These are phyloP conservation scores for Hoplodrina ambigua DNA, from an alignment of 2,888 invertebrate genomes.

Conservation along the genomic window DNA sequence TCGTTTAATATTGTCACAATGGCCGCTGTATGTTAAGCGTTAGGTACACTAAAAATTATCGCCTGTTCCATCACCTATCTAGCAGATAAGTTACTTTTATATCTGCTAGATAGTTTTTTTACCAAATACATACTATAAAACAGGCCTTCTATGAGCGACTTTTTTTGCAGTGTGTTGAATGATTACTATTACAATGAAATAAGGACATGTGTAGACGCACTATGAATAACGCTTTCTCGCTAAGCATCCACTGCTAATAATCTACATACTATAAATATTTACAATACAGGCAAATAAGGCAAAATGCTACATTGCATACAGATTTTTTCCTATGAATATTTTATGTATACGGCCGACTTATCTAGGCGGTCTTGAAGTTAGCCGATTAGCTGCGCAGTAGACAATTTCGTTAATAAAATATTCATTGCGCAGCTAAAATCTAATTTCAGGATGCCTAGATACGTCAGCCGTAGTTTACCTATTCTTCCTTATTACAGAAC, in stretches of 20 bases:
- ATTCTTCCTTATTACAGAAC: too few species aligned
- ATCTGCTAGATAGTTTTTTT: background rate
- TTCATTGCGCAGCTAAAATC: too few species aligned
- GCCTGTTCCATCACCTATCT: background rate
- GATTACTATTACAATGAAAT: background rate
- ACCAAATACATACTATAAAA: background rate
- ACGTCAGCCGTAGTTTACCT: too few species aligned
- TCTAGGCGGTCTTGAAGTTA: too few species aligned
- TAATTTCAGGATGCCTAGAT: too few species aligned
- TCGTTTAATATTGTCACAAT: constrained; percentile 2
- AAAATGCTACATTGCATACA: background rate
- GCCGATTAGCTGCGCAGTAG: too few species aligned
- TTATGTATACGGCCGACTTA: background rate
- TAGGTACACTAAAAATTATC: background rate
- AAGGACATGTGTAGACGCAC: background rate
- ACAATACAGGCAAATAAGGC: background rate
- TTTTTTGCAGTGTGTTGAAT: constrained; percentile 1
- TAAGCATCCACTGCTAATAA: background rate
- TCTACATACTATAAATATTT: background rate
- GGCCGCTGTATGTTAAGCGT: background rate
- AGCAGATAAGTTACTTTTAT: background rate
- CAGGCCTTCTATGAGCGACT: background rate
- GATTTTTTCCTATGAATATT: background rate
- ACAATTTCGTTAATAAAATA: too few species aligned
- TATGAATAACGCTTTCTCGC: background rate